phyloP scores from a whole-genome alignment of 2,888 invertebrate genomes.

The Dysmachus trigonus region DNA sequence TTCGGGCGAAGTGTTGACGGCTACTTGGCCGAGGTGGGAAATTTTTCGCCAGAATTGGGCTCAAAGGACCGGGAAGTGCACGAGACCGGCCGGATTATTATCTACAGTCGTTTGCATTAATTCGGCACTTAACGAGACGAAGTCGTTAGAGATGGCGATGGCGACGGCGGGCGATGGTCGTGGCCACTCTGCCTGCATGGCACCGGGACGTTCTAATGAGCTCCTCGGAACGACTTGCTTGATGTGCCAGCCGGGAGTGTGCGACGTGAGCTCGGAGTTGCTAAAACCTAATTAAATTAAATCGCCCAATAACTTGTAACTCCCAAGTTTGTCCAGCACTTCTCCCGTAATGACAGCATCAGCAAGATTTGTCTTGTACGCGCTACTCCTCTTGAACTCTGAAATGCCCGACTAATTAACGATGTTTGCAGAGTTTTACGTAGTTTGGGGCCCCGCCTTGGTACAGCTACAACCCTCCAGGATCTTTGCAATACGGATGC shows the following conservation, averaged over 20 bases:
- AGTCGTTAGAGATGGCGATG: neutral
- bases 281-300: conserved; percentile 21
- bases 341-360: neutral
- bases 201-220: neutral
- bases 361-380: neutral
- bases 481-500: neutral
- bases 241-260: neutral
- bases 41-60: neutral
- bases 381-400: neutral
- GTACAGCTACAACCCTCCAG: neutral
- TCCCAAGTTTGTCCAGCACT: conserved; percentile 23
- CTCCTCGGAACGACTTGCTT: neutral
- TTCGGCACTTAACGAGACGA: neutral
- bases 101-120: neutral
- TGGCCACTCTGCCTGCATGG: neutral
- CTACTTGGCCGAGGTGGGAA: neutral
- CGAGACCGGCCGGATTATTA: neutral
- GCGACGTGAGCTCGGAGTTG: neutral
- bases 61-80: neutral
- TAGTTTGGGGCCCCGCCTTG: neutral
- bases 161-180: neutral
- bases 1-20: neutral
- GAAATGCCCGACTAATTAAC: neutral
- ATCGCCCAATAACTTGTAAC: conserved; percentile 18
- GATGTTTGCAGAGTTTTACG: conserved; percentile 3